A percentile compares a stretch with the other conserved stretches of the same genome.
Evolutionary conservation across 2,113 vertebrate genomes (phyloP).

Genomic region (Siniperca chuatsi): DNA sequence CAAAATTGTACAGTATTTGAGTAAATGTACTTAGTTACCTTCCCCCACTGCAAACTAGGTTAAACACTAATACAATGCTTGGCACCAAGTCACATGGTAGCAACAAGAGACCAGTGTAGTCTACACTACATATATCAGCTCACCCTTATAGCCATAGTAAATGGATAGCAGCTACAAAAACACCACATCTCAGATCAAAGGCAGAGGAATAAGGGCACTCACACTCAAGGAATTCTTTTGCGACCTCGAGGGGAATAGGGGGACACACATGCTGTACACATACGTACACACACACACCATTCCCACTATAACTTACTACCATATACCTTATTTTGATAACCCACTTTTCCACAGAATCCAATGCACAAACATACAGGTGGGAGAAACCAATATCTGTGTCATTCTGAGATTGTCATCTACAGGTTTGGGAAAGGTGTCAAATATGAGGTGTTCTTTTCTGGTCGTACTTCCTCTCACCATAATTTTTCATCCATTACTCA

Average conservation of each 20-base stretch:
- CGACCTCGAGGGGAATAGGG: background rate
- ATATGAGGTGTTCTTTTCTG: slow-evolving; percentile 11
- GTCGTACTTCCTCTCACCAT: background rate
- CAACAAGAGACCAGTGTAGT: slow-evolving; percentile 30
- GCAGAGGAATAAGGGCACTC: slow-evolving; percentile 4
- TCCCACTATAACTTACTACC: slow-evolving; percentile 17
- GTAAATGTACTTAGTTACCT: too few species aligned
- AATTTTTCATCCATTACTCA: background rate
- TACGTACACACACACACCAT: background rate
- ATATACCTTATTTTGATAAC: slow-evolving; percentile 53
- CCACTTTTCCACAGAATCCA: slow-evolving; percentile 45
- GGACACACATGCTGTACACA: background rate
- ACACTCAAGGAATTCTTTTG: slow-evolving; percentile 11
- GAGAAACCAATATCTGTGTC: slow-evolving; percentile 58
- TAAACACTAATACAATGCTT: slow-evolving; percentile 6
- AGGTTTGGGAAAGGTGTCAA: slow-evolving; percentile 49
- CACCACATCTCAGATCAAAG: slow-evolving; percentile 35
- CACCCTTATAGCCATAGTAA: slow-evolving; percentile 14
- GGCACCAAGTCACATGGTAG: slow-evolving; percentile 3
- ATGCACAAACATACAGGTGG: slow-evolving; percentile 11
- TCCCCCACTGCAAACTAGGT: background rate
- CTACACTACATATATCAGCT: slow-evolving; percentile 31
- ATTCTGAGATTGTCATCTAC: slow-evolving; percentile 42
- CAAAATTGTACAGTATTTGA: too few species aligned
- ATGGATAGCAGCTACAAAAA: slow-evolving; percentile 26